A percentile compares a stretch with the other conserved stretches of the same genome.
phyloP scores from a whole-genome alignment of 1,140 invertebrate species.

The Eupristina koningsbergeri region DNA sequence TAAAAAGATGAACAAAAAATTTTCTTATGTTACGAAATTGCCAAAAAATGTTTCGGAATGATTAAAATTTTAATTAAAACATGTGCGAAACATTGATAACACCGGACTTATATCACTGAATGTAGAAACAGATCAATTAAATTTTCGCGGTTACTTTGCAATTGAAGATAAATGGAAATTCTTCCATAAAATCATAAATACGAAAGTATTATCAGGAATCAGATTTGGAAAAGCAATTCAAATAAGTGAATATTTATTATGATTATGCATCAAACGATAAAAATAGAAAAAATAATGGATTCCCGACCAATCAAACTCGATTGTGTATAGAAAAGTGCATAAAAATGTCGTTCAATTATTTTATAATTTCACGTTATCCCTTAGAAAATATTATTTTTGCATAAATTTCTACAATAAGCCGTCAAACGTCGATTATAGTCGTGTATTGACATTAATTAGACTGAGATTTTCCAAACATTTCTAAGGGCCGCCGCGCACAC shows the following conservation, averaged over 20 bases:
- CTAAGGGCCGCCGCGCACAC: slow-evolving; percentile 18
- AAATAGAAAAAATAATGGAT: no score
- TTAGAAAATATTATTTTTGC: slow-evolving; percentile 1
- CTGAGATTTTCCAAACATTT: slow-evolving; percentile 48
- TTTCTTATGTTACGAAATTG: neutral
- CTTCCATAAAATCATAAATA: no score
- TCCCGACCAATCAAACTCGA: neutral
- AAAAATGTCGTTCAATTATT: neutral
- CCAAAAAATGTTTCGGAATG: neutral
- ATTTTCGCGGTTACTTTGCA: neutral
- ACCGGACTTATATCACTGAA: neutral
- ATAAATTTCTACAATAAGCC: neutral
- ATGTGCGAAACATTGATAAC: neutral
- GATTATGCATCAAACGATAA: no score
- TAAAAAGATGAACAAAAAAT: neutral
- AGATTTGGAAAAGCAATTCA: no score
- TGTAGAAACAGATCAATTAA: neutral
- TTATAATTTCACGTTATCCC: neutral
- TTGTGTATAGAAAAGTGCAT: neutral
- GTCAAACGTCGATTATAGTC: slow-evolving; percentile 24
- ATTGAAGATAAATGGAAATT: no score
- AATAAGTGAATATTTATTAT: no score
- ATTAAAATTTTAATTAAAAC: neutral
- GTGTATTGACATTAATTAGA: slow-evolving; percentile 50
- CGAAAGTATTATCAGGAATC: no score